phyloP scores from a whole-genome alignment of 2,113 vertebrate species.

The Antechinus stuartii region DNA sequence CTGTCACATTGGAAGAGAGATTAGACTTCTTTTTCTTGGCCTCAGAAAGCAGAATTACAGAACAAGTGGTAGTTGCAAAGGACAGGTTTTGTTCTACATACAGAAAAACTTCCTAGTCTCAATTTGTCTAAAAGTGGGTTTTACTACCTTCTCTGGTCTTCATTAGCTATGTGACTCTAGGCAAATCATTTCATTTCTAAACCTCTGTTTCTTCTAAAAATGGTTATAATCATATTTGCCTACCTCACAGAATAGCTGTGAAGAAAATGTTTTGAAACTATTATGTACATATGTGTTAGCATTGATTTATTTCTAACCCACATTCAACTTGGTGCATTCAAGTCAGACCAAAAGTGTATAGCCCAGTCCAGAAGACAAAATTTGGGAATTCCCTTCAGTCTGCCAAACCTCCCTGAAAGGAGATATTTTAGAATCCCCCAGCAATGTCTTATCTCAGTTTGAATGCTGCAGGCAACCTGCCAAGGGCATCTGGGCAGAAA shows the following conservation, averaged over 20 bases:
- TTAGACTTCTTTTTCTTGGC: background rate
- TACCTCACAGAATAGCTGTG: background rate
- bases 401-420: background rate
- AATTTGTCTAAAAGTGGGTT: background rate
- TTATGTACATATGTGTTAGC: background rate
- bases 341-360: background rate
- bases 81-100: background rate
- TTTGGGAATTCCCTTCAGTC: background rate
- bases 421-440: background rate
- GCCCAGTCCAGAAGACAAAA: background rate
- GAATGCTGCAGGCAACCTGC: background rate
- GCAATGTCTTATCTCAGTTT: constrained; percentile 2
- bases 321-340: background rate
- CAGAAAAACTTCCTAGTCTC: background rate
- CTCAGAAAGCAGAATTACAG: background rate
- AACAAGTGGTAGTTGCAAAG: background rate
- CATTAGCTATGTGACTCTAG: background rate
- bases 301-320: background rate
- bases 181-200: background rate
- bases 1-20: background rate
- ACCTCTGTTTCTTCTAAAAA: background rate
- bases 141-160: background rate
- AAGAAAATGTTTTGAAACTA: background rate
- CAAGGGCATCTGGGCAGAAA: background rate
- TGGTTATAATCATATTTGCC: background rate